These are phyloP conservation scores for Liasis olivaceus DNA, from an alignment of 2,797 vertebrate species.

Conservation along the genomic window DNA sequence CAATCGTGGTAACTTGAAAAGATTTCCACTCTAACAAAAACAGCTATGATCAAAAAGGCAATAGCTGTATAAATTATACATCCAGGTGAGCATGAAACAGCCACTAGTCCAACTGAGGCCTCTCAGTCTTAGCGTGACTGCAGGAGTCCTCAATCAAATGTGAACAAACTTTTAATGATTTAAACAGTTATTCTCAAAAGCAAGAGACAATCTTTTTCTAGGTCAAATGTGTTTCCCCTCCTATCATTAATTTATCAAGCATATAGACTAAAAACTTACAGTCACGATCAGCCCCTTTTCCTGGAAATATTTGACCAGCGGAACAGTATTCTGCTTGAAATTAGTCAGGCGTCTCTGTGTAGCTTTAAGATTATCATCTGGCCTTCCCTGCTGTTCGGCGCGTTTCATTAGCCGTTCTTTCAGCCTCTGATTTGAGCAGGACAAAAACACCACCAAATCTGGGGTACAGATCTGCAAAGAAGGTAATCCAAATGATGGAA, in stretches of 20 bases:
- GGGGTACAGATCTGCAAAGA: constrained; percentile 90
- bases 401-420: constrained; percentile 92
- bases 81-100: neutral
- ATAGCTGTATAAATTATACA: neutral
- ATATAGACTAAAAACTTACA: constrained; percentile 73
- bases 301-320: constrained; percentile 96
- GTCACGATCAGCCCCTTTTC: constrained; percentile 93
- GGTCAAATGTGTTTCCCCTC: neutral
- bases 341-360: constrained; percentile 93
- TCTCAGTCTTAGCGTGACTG: neutral
- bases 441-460: constrained; percentile 95
- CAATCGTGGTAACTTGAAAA: neutral
- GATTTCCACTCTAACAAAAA: neutral
- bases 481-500: constrained; percentile 5
- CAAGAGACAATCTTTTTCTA: neutral
- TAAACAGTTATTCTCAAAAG: neutral
- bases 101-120: neutral
- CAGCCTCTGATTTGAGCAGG: constrained; percentile 91
- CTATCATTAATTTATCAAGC: neutral
- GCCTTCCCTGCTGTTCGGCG: constrained; percentile 94
- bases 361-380: constrained; percentile 96
- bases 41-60: neutral
- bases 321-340: constrained; percentile 94
- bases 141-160: neutral
- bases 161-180: neutral